Evolutionary conservation across 2,113 vertebrate species (phyloP).

Genomic region (Archilochus colubris): DNA sequence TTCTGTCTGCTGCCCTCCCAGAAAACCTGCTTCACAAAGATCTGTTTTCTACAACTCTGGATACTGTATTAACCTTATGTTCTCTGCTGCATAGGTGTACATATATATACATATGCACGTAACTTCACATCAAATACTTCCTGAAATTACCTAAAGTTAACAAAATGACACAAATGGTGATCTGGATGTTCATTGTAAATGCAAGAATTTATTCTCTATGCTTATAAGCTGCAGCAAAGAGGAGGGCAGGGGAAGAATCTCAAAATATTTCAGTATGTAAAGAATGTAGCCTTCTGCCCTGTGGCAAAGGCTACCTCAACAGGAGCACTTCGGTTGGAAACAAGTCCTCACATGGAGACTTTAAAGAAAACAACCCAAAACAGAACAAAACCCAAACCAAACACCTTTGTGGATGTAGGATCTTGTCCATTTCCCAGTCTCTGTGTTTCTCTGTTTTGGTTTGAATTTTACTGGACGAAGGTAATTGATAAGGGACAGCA

Average conservation of each 20-base stretch:
- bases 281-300: neutral
- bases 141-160: neutral
- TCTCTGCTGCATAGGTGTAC: neutral
- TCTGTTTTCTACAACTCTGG: neutral
- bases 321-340: neutral
- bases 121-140: neutral
- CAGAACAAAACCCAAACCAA: neutral
- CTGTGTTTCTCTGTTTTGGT: neutral
- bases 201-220: fast-evolving
- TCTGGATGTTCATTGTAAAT: neutral
- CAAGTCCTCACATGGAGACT: neutral
- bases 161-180: neutral
- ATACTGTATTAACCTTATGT: neutral
- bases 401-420: neutral
- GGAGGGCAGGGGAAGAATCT: neutral
- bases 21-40: neutral
- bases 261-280: neutral
- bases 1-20: neutral
- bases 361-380: neutral
- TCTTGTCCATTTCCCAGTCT: neutral
- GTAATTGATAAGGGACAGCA: neutral
- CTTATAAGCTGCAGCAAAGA: neutral
- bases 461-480: neutral
- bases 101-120: fast-evolving
- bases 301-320: too few species aligned